Evolutionary conservation across 2,113 vertebrate genomes (phyloP).

Genomic region (Uria lomvia): DNA sequence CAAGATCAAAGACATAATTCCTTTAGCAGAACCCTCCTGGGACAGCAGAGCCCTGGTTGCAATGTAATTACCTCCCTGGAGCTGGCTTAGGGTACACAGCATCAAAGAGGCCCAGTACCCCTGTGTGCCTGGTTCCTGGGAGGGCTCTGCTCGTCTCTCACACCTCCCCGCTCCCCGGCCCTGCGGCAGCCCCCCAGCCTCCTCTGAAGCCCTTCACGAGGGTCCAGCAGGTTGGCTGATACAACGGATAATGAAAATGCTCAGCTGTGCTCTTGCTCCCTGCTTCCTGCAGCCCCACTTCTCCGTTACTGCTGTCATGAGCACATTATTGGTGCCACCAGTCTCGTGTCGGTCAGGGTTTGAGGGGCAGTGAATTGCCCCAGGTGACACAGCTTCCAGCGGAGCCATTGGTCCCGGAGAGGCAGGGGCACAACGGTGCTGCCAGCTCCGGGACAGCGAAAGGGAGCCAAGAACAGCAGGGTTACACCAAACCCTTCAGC

Average conservation of each 20-base stretch:
- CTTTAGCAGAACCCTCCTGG: conserved; percentile 36
- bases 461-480: background rate
- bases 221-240: background rate
- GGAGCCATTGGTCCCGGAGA: background rate
- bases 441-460: background rate
- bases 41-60: conserved; percentile 2
- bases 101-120: background rate
- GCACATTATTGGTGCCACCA: background rate
- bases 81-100: background rate
- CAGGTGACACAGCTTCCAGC: background rate
- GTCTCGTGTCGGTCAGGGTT: background rate
- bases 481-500: background rate
- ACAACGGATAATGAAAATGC: background rate
- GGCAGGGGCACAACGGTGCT: background rate
- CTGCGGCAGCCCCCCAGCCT: background rate
- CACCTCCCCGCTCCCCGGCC: background rate
- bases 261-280: background rate
- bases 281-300: background rate
- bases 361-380: background rate
- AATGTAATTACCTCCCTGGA: conserved; percentile 24
- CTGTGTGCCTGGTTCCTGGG: background rate
- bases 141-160: background rate
- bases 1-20: conserved; percentile 55
- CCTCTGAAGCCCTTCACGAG: background rate
- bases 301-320: background rate